phyloP scores from a whole-genome alignment of 2,797 vertebrate genomes.

The Spondyliosoma cantharus region DNA sequence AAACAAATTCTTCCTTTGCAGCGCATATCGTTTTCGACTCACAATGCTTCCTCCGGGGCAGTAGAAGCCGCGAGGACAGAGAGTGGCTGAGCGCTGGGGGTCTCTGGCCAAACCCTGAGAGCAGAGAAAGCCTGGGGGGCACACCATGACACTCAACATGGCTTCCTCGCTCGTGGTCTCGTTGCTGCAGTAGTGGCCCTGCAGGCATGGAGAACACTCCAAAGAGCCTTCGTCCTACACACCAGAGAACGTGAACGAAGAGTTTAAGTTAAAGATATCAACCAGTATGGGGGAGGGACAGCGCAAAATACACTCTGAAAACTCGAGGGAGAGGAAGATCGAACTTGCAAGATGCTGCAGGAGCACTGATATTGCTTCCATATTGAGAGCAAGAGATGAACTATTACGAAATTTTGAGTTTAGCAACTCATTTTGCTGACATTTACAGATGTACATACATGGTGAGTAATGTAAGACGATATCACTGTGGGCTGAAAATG shows the following conservation, averaged over 20 bases:
- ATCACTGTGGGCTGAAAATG: constrained; percentile 63
- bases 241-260: constrained; percentile 53
- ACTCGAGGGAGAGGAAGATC: constrained; percentile 37
- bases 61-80: constrained; percentile 91
- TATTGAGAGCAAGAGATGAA: constrained; percentile 23
- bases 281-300: constrained; percentile 66
- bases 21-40: constrained; percentile 66
- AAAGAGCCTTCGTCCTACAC: constrained; percentile 87
- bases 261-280: constrained; percentile 70
- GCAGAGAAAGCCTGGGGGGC: constrained; percentile 90
- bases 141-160: constrained; percentile 89
- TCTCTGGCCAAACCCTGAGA: constrained; percentile 85
- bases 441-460: constrained; percentile 63
- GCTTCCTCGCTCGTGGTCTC: constrained; percentile 88
- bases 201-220: constrained; percentile 86
- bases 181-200: constrained; percentile 89
- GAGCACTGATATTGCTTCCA: constrained; percentile 22
- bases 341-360: constrained; percentile 42
- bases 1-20: background rate
- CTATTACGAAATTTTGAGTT: constrained; percentile 39
- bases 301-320: constrained; percentile 43
- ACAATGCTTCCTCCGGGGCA: constrained; percentile 87
- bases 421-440: constrained; percentile 34
- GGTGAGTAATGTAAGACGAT: constrained; percentile 64
- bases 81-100: constrained; percentile 84